phyloP scores from a whole-genome alignment of 2,888 invertebrate species.

The Danaus chrysippus region DNA sequence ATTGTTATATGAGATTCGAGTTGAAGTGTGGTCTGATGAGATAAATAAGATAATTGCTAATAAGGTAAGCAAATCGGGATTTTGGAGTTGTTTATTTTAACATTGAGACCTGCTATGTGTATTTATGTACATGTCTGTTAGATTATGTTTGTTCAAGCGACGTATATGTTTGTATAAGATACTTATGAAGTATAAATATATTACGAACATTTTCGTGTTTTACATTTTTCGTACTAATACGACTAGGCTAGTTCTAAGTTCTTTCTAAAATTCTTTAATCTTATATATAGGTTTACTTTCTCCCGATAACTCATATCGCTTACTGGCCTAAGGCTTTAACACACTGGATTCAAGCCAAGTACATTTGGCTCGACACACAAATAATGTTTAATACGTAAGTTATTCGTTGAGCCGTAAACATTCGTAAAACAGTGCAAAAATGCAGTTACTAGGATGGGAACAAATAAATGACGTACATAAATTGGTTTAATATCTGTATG shows the following conservation, averaged over 20 bases:
- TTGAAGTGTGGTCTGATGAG: constrained; percentile 8
- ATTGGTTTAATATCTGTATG: constrained; percentile 9
- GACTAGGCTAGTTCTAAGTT: too few species aligned
- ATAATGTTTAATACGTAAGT: constrained; percentile 48
- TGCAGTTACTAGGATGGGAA: background rate
- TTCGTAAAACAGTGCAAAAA: constrained; percentile 13
- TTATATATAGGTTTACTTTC: background rate
- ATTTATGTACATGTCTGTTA: too few species aligned
- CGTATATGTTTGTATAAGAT: too few species aligned
- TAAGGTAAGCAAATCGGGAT: constrained; percentile 3
- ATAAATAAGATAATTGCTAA: constrained; percentile 6
- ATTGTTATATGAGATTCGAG: constrained; percentile 28
- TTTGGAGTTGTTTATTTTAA: background rate
- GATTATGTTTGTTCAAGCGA: too few species aligned
- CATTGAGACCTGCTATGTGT: background rate
- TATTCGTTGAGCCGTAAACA: constrained; percentile 25
- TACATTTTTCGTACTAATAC: too few species aligned
- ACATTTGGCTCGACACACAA: constrained; percentile 60
- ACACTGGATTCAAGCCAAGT: constrained; percentile 52
- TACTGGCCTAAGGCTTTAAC: constrained; percentile 22
- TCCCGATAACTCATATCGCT: constrained; percentile 13
- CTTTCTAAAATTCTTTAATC: background rate
- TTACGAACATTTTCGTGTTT: too few species aligned
- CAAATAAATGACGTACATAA: constrained; percentile 1
- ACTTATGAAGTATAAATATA: too few species aligned